These are phyloP conservation scores for Limnephilus rhombicus DNA, from an alignment of 2,888 invertebrate genomes.

Conservation along the genomic window DNA sequence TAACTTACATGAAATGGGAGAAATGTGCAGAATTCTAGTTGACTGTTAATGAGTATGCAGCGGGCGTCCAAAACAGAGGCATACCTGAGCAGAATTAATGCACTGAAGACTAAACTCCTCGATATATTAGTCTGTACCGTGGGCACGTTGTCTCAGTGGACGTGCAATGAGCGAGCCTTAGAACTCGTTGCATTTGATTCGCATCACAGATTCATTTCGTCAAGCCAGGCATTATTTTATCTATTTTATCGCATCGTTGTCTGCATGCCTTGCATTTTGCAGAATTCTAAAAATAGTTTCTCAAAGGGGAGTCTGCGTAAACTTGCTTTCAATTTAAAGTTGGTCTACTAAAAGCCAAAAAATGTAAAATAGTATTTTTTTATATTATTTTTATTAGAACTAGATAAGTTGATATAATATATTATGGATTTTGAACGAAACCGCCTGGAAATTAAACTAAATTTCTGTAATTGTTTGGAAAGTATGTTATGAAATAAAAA, in stretches of 20 bases:
- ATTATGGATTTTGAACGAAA: too few species aligned
- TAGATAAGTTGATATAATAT: too few species aligned
- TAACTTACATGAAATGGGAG: constrained; percentile 60
- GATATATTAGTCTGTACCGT: constrained; percentile 33
- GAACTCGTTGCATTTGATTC: neutral
- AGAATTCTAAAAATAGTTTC: neutral
- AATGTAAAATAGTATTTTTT: neutral
- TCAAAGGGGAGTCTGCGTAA: neutral
- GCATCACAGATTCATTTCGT: neutral
- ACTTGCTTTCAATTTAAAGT: neutral
- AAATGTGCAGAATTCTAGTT: constrained; percentile 57
- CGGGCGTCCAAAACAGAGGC: constrained; percentile 51
- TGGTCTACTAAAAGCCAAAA: neutral
- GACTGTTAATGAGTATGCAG: constrained; percentile 38
- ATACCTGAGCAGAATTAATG: constrained; percentile 38
- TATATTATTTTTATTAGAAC: neutral
- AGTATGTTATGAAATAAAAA: neutral
- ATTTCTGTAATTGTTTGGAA: too few species aligned
- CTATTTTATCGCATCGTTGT: neutral
- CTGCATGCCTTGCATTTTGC: neutral
- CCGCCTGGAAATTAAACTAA: too few species aligned
- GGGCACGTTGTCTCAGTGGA: constrained; percentile 23
- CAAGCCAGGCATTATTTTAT: neutral
- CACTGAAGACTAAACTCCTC: constrained; percentile 34
- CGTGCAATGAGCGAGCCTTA: constrained; percentile 17